phyloP scores from a whole-genome alignment of 2,113 vertebrate species.

The Corythaeola cristata region DNA sequence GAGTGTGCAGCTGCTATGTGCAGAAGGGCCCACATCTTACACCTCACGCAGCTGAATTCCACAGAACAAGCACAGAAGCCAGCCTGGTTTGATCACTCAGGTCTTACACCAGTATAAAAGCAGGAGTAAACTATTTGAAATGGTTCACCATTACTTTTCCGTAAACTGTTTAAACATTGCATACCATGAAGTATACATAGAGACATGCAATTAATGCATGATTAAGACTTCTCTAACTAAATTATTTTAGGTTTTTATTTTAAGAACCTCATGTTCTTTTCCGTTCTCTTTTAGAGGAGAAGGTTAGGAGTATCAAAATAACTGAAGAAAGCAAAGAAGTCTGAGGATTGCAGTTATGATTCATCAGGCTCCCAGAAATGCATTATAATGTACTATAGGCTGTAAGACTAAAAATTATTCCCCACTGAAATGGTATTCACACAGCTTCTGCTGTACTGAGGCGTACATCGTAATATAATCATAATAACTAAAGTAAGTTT shows the following conservation, averaged over 20 bases:
- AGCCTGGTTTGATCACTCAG: not conserved
- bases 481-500: slow-evolving; percentile 75
- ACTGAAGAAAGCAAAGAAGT: slow-evolving; percentile 16
- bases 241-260: not conserved
- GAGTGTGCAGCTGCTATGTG: fast-evolving
- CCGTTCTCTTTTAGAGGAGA: not conserved
- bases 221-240: not conserved
- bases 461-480: slow-evolving; percentile 70
- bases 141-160: not conserved
- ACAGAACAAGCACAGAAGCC: not conserved
- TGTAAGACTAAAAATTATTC: slow-evolving; percentile 76
- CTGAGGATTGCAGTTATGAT: slow-evolving; percentile 22
- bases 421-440: slow-evolving; percentile 69
- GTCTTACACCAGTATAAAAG: not conserved
- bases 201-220: not conserved
- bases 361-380: slow-evolving; percentile 69
- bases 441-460: slow-evolving; percentile 66
- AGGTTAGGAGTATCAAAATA: not conserved
- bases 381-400: slow-evolving; percentile 69
- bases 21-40: not conserved
- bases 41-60: not conserved
- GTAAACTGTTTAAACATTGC: not conserved
- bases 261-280: not conserved
- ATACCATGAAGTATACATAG: not conserved
- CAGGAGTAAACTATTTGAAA: not conserved